These are phyloP conservation scores for Pollenia angustigena DNA, from an alignment of 2,888 invertebrate species.

Conservation along the genomic window DNA sequence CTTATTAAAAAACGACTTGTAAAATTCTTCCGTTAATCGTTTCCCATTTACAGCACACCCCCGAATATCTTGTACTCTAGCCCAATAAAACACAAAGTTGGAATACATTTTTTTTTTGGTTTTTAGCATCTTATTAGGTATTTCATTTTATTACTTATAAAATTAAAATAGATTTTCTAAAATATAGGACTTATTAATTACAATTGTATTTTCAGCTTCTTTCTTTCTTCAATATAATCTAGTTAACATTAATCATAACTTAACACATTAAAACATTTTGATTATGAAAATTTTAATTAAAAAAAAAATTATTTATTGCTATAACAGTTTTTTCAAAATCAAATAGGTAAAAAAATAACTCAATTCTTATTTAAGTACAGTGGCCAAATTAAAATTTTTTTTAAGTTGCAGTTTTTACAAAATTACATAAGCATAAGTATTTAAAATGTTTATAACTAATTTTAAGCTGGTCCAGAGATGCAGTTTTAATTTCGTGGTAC, in stretches of 20 bases:
- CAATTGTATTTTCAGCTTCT: constrained; percentile 60
- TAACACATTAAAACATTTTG: constrained; percentile 24
- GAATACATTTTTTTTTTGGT: background rate
- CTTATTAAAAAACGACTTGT: no score
- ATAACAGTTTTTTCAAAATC: constrained; percentile 21
- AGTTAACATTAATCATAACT: constrained; percentile 31
- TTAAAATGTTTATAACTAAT: background rate
- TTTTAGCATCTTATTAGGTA: constrained; percentile 31
- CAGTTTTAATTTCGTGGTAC: constrained; percentile 1
- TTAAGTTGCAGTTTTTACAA: background rate
- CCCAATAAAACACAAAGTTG: no score
- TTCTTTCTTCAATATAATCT: constrained; percentile 38
- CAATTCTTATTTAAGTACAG: constrained; percentile 48
- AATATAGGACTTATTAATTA: constrained; percentile 61
- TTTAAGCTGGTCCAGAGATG: constrained; percentile 32
- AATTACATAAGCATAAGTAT: constrained; percentile 6
- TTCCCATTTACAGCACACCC: no score
- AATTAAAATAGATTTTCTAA: constrained; percentile 55
- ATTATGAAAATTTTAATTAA: constrained; percentile 21
- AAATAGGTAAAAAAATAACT: background rate
- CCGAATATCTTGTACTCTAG: no score
- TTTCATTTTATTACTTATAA: constrained; percentile 52
- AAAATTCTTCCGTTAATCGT: no score
- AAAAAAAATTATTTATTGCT: constrained; percentile 2
- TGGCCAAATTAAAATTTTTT: background rate